phyloP scores from a whole-genome alignment of 2,797 vertebrate genomes.

The Forpus xanthops region DNA sequence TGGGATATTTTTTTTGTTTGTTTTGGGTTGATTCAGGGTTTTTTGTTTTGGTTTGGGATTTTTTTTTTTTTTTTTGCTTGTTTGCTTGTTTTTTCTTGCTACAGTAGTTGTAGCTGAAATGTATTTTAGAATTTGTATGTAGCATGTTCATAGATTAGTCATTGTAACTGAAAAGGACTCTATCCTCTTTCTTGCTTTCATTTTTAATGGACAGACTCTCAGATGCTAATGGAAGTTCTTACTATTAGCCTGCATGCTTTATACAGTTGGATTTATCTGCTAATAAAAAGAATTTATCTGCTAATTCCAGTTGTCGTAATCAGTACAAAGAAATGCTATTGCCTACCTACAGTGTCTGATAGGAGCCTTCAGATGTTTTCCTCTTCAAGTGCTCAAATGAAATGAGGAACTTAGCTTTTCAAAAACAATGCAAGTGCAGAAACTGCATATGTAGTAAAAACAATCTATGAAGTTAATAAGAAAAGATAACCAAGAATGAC shows the following conservation, averaged over 20 bases:
- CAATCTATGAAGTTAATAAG: background rate
- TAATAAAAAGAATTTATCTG: background rate
- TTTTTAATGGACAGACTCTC: background rate
- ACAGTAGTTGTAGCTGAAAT: background rate
- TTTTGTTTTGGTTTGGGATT: background rate
- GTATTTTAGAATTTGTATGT: background rate
- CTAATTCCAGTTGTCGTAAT: background rate
- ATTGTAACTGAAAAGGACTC: background rate
- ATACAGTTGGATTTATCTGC: background rate
- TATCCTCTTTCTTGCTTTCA: background rate
- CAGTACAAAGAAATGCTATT: background rate
- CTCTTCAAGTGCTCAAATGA: background rate
- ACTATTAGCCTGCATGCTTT: background rate
- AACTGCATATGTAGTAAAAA: background rate
- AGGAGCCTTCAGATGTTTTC: background rate
- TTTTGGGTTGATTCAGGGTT: background rate
- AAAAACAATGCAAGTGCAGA: background rate
- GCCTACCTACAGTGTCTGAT: background rate
- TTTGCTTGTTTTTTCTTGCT: background rate
- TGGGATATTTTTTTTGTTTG: background rate
- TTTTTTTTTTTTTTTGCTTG: too few species aligned
- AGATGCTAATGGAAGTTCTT: background rate
- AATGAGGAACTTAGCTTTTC: background rate
- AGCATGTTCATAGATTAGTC: background rate
- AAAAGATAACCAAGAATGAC: background rate